Evolutionary conservation across 2,888 invertebrate genomes (phyloP), one percentile per base, ranked within the genome.

Genomic region (Philereme transversata): DNA sequence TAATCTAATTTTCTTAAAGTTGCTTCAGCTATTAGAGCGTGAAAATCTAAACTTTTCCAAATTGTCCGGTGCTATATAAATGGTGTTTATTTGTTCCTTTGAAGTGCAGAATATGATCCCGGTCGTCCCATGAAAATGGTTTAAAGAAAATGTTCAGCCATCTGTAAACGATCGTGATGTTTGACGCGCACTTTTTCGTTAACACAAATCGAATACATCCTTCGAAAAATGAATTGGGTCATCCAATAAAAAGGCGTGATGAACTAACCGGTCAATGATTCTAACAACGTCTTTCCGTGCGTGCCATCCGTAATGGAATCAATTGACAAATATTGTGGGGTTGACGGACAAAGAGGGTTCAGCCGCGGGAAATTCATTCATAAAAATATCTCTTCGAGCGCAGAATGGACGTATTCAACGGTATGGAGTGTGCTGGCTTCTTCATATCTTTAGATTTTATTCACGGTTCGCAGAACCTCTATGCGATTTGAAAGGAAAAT

Each of bases 201-300:
- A 34, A 40, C 7, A 43, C 41, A 44, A 38, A 41, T 43, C 48
- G n/a, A 62, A 58, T 55, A 56, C 51, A 48, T 52, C 58, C 60
- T 54, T 40, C 60, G 55, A 59, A 56, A 62, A 67, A 65, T 53
- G 58, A 67, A 68, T 67, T 65, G 67, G 65, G 67, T 62, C 70
- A 68, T 70, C 67, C 65, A 67, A 67, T 68, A 68, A 65, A 68
- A 65, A 65, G 57, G 59, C 67, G 64, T 65, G 70, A 68, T 65
- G 67, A 62, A 65, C 65, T 70, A 69, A 71, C 71, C 67, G 67
- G 59, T 60, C 64, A 72, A 72, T 69, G 69, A 67, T 72, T 76
- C 72, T 72, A 74, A 77, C 74, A 76, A 74, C 71, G 71, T 68
- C 66, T 76, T 76, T 74, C 77, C 77, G 73, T 60, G 60, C 68